Evolutionary conservation across 2,888 invertebrate genomes (phyloP).

Genomic region (Cataglyphis altisquamis): DNA sequence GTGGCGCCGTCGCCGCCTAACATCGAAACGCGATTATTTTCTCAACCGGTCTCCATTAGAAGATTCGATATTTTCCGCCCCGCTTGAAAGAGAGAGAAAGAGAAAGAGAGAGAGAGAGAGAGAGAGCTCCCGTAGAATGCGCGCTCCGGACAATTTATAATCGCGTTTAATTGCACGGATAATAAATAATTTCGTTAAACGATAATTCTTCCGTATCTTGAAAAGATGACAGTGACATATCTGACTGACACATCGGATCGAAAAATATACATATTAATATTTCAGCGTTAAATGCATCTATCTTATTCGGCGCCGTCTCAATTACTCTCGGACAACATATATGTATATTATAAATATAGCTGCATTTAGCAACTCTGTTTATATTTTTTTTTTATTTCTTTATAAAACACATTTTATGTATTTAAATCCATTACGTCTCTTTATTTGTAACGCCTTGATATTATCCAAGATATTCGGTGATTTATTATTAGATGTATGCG

Average conservation of each 20-base stretch:
- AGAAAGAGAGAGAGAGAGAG: conserved; percentile 14
- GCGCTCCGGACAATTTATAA: conserved; percentile 19
- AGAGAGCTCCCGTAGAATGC: conserved; percentile 12
- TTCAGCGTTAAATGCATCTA: not conserved
- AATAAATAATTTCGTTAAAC: not conserved
- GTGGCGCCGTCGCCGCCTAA: conserved; percentile 73
- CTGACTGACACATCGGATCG: not conserved
- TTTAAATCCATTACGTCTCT: not conserved
- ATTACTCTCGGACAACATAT: not conserved
- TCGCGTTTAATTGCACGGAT: conserved; percentile 37
- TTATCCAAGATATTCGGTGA: not conserved
- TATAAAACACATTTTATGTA: not conserved
- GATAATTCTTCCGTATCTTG: not conserved
- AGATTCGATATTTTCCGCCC: conserved; percentile 57
- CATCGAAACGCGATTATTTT: conserved; percentile 71
- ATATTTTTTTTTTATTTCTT: too few species aligned
- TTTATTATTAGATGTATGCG: not conserved
- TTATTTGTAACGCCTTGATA: not conserved
- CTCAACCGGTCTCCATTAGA: conserved; percentile 70
- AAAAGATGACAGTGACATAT: not conserved
- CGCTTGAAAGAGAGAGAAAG: conserved; percentile 10
- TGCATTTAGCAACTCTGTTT: too few species aligned
- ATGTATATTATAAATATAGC: not conserved
- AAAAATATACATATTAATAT: conserved; percentile 1
- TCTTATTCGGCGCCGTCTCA: not conserved